Evolutionary conservation across 2,888 invertebrate genomes (phyloP).

Genomic region (Listrodromus nycthemerus): DNA sequence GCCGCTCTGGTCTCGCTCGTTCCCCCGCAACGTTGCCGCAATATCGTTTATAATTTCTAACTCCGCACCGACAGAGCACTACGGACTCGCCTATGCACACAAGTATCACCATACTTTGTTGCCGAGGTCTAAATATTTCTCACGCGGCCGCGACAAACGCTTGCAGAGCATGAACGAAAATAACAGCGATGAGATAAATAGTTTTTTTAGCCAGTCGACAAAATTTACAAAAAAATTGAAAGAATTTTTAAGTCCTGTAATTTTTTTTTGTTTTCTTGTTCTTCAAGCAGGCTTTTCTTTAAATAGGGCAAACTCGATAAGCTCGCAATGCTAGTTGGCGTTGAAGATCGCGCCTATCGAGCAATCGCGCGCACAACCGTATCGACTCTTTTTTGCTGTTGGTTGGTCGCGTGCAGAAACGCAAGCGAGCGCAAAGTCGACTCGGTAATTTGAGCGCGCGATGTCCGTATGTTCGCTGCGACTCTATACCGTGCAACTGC

Average conservation of each 20-base stretch:
- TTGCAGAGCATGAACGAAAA: background rate
- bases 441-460: slow-evolving; percentile 56
- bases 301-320: slow-evolving; percentile 31
- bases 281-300: background rate
- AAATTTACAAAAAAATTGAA: too few relatives aligned
- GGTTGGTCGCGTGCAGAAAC: slow-evolving; percentile 51
- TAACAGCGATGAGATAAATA: background rate
- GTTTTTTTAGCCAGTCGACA: background rate
- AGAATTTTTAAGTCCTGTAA: too few relatives aligned
- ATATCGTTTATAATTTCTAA: slow-evolving; percentile 59
- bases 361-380: slow-evolving; percentile 23
- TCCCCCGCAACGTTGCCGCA: slow-evolving; percentile 63
- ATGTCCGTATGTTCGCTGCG: slow-evolving; percentile 14
- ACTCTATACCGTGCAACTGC: slow-evolving; percentile 26
- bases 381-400: slow-evolving; percentile 8
- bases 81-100: background rate
- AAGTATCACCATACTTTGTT: background rate
- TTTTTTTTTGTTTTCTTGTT: too few relatives aligned
- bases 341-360: slow-evolving; percentile 50
- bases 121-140: slow-evolving; percentile 16
- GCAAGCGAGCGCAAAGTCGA: slow-evolving; percentile 59
- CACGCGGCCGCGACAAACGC: slow-evolving; percentile 16
- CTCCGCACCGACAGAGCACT: slow-evolving; percentile 14
- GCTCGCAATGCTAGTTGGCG: slow-evolving; percentile 42
- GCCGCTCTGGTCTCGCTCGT: slow-evolving; percentile 71